phyloP scores from a whole-genome alignment of 1,140 invertebrate genomes.

The Lasaia peninsularis region DNA sequence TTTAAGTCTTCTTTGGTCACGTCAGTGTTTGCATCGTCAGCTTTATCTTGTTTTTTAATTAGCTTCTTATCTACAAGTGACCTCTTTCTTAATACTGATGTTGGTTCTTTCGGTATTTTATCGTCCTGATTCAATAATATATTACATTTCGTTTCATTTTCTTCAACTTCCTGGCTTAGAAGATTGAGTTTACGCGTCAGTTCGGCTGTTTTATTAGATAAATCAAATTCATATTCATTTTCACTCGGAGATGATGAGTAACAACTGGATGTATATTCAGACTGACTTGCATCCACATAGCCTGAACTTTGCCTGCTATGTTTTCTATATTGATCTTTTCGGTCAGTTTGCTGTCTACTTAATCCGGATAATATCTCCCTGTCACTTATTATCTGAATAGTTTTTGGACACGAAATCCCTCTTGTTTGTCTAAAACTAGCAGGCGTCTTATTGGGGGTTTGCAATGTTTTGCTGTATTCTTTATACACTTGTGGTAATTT shows the following conservation, averaged over 20 bases:
- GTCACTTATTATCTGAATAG: slow-evolving; percentile 75
- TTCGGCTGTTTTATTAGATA: slow-evolving; percentile 67
- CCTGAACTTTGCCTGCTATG: slow-evolving; percentile 63
- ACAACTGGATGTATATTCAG: slow-evolving; percentile 72
- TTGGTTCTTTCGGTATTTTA: slow-evolving; percentile 33
- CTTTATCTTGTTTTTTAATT: slow-evolving; percentile 26
- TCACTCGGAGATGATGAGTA: slow-evolving; percentile 73
- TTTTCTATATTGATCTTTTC: slow-evolving; percentile 35
- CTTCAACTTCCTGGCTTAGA: slow-evolving; percentile 53
- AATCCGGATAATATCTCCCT: slow-evolving; percentile 76
- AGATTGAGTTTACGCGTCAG: slow-evolving; percentile 64
- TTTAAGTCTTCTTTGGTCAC: slow-evolving; percentile 11
- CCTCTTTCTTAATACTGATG: slow-evolving; percentile 51
- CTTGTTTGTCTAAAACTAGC: slow-evolving; percentile 53
- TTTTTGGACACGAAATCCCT: slow-evolving; percentile 73
- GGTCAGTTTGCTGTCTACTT: slow-evolving; percentile 48
- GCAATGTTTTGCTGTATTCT: slow-evolving; percentile 50
- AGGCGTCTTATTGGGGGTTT: slow-evolving; percentile 71
- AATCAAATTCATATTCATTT: slow-evolving; percentile 74
- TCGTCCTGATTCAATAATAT: slow-evolving; percentile 34
- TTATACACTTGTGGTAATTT: slow-evolving; percentile 55
- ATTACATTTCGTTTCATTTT: slow-evolving; percentile 40
- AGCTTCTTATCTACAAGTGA: slow-evolving; percentile 32
- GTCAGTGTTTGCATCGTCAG: slow-evolving; percentile 28
- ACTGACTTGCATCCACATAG: slow-evolving; percentile 73